Evolutionary conservation across 2,113 vertebrate genomes (phyloP), one percentile per base, ranked within the genome.

Genomic region (Chaetodon auriga): DNA sequence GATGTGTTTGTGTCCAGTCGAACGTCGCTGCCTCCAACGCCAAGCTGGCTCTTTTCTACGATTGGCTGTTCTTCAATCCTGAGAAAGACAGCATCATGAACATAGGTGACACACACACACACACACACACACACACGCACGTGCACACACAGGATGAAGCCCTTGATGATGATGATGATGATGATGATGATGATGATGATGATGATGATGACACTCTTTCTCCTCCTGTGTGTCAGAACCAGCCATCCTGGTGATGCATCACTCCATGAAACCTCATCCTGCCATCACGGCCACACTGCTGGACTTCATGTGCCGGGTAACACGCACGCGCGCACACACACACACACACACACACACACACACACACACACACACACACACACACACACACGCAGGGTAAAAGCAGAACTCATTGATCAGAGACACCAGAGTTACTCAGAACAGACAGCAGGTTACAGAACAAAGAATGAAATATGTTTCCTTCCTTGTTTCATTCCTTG

Each of bases 1-100:
- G 0, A 3, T 13, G 19, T 53, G n/a, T 73, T 23, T 91, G 49
- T 80, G 49, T 68, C 0, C 82, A 99, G 98, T 99, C 98, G 0
- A 99, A 99, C 0, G 98, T 99, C 0, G 98, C 98, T 0, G 98
- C 98, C 9, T 99, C 98, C 9, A 99, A 99, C 13, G 98, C 98
- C 87, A 99, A 99, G 69, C 96, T 99, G 94, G 98, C 98, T 38
- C 93, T 99, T 43, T 99, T 99, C 92, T 99, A 99, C 0, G 98
- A 99, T 84, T 99, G 98, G 98, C 96, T 99, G 19, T 99, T 99
- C 96, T 99, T 99, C 94, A 99, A 95, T 79, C 97, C 98, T 0
- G 98, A 99, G 88, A 99, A 99, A 89, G 98, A 99, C 94, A 99
- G 97, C 95, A 99, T 99, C 93, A 99, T 99, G 98, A 99, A 99